Evolutionary conservation across 2,113 vertebrate species (phyloP).

Genomic region (Diphyllodes magnificus): DNA sequence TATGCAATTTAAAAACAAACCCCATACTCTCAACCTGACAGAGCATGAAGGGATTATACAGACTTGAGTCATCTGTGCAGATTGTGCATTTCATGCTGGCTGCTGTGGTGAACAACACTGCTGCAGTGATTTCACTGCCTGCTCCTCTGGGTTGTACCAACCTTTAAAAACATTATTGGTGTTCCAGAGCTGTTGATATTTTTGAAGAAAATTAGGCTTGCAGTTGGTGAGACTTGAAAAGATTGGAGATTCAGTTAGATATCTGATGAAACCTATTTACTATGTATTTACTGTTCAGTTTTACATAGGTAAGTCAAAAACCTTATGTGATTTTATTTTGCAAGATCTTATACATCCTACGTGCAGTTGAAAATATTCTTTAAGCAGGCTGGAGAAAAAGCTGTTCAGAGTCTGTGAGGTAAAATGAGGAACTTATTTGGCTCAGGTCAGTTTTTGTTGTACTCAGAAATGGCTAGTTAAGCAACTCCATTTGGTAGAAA

Average conservation of each 20-base stretch:
- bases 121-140: conserved; percentile 1
- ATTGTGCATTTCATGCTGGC: conserved; percentile 20
- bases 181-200: neutral
- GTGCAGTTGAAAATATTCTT: neutral
- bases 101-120: neutral
- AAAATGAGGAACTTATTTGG: conserved; percentile 18
- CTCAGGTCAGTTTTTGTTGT: neutral
- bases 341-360: neutral
- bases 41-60: conserved; percentile 49
- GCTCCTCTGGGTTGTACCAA: neutral
- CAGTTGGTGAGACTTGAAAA: neutral
- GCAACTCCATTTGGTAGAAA: neutral
- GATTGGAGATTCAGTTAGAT: neutral
- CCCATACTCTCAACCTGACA: neutral
- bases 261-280: neutral
- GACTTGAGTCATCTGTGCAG: conserved; percentile 45
- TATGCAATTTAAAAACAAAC: conserved; percentile 11
- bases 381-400: neutral
- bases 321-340: neutral
- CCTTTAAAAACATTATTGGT: neutral
- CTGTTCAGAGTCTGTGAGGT: neutral
- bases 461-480: neutral
- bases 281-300: neutral
- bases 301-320: neutral
- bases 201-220: neutral